phyloP scores from a whole-genome alignment of 2,888 invertebrate genomes.

The Hypsopygia costalis region DNA sequence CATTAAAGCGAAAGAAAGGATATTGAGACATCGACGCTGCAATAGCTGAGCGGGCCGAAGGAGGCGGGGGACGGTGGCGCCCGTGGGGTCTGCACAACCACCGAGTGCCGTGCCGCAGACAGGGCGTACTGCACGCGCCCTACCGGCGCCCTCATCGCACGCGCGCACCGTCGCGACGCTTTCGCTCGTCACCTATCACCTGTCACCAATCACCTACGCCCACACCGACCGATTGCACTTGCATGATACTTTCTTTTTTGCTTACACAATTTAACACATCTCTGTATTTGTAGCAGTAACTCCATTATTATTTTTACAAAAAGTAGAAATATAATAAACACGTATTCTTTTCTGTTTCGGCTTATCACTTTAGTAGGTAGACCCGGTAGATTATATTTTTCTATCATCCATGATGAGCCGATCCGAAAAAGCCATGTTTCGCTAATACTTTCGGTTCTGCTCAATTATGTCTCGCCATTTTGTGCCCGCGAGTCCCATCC shows the following conservation, averaged over 20 bases:
- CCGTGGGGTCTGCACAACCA: conserved; percentile 51
- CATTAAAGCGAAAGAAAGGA: conserved; percentile 74
- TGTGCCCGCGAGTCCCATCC: conserved; percentile 41
- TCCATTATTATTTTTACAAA: neutral
- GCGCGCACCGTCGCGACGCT: conserved; percentile 46
- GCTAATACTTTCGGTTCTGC: conserved; percentile 34
- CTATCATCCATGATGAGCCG: conserved; percentile 54
- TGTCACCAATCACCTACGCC: conserved; percentile 6
- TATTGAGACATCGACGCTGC: conserved; percentile 72
- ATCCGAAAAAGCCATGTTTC: conserved; percentile 28
- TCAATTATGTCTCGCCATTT: conserved; percentile 39
- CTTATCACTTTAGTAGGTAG: conserved; percentile 34
- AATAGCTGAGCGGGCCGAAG: conserved; percentile 66
- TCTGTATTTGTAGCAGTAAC: neutral
- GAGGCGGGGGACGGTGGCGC: conserved; percentile 73
- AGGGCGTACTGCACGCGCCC: conserved; percentile 39
- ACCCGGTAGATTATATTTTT: conserved; percentile 58
- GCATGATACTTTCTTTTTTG: conserved; percentile 26
- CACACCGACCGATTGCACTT: conserved; percentile 27
- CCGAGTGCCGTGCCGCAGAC: conserved; percentile 59
- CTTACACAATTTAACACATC: neutral
- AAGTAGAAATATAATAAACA: neutral
- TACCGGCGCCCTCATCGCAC: conserved; percentile 56
- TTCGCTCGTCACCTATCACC: conserved; percentile 25
- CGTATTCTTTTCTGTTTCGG: conserved; percentile 16